These are phyloP conservation scores for Pycnomerus fuliginosus DNA, from an alignment of 2,888 invertebrate genomes.

Conservation along the genomic window DNA sequence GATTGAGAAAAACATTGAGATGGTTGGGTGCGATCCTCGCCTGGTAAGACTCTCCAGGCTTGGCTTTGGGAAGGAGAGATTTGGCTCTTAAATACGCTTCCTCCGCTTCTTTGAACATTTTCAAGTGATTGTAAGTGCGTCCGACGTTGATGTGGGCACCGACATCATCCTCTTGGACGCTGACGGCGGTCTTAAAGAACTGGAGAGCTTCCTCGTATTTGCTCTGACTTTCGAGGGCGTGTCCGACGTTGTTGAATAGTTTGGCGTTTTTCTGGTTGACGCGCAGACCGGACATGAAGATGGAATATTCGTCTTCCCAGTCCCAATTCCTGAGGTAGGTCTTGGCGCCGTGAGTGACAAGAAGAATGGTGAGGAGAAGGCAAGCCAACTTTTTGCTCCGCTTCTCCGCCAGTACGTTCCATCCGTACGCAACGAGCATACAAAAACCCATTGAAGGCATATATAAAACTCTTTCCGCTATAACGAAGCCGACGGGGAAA, in stretches of 20 bases:
- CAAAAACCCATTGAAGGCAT: slow-evolving; percentile 98
- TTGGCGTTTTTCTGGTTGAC: slow-evolving; percentile 92
- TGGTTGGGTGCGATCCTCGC: slow-evolving; percentile 95
- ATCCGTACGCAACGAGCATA: slow-evolving; percentile 86
- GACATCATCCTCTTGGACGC: slow-evolving; percentile 93
- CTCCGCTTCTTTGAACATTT: slow-evolving; percentile 86
- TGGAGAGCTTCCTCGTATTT: slow-evolving; percentile 73
- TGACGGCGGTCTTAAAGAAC: slow-evolving; percentile 90
- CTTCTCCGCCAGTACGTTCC: slow-evolving; percentile 67
- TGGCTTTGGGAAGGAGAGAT: slow-evolving; percentile 84
- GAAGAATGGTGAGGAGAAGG: slow-evolving; percentile 62
- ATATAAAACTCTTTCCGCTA: slow-evolving; percentile 93
- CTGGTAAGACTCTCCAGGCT: slow-evolving; percentile 92
- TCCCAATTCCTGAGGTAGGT: slow-evolving; percentile 88
- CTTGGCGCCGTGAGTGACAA: slow-evolving; percentile 80
- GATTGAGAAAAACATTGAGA: slow-evolving; percentile 91
- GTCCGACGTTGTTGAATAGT: slow-evolving; percentile 95
- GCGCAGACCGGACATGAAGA: slow-evolving; percentile 88
- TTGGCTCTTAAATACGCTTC: slow-evolving; percentile 89
- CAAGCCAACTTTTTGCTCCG: slow-evolving; percentile 66
- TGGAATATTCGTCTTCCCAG: slow-evolving; percentile 90
- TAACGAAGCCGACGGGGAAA: slow-evolving; percentile 96
- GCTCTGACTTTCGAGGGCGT: slow-evolving; percentile 82
- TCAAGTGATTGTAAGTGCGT: slow-evolving; percentile 88
- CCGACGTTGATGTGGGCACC: slow-evolving; percentile 98